Evolutionary conservation across 2,797 vertebrate genomes (phyloP), one percentile per base, ranked within the genome.

Genomic region (Brachyalestes nurse): DNA sequence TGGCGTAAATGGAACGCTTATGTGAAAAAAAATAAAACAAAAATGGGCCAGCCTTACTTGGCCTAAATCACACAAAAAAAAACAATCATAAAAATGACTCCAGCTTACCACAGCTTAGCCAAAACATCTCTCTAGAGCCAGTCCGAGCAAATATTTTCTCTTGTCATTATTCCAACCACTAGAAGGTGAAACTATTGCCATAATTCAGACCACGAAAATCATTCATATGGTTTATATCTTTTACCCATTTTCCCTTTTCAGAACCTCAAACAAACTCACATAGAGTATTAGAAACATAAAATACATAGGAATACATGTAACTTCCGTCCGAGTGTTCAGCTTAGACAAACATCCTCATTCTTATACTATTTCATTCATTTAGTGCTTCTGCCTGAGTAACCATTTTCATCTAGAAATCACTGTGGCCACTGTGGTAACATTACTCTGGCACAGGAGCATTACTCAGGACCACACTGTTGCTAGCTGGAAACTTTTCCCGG

Each of bases 401-500:
- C 19, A 17, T n/a, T 23, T 58, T 58, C 57, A 58, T 23, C 17
- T 58, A 58, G 57, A 23, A 23, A 58, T 58, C 58, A 61, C 57
- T 60, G 57, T 23, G 57, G 21, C 12, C 57, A 25, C 57, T 60
- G 21, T 13, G 57, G 21, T 25, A 62, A 62, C 60, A 23, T n/a
- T 21, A 9, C 19, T 57, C n/a, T 57, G 5, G 4, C 53, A n/a
- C 19, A n/a, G 34, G 34, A 34, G 34, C 34, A 34, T 34, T 34
- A 34, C 34, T 13, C 67, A 21, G 57, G n/a, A 1, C 38, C 66
- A 82, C 65, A 14, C 9, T 25, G 79, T 87, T 84, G 80, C 87
- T 91, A 87, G 79, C 88, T 88, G 90, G 83, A 90, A 90, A 84
- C 69, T 58, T 75, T 64, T 79, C 47, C 9, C 25, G 25, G 45